These are phyloP conservation scores for Pectinophora gossypiella DNA, from an alignment of 1,140 invertebrate species.

Conservation along the genomic window DNA sequence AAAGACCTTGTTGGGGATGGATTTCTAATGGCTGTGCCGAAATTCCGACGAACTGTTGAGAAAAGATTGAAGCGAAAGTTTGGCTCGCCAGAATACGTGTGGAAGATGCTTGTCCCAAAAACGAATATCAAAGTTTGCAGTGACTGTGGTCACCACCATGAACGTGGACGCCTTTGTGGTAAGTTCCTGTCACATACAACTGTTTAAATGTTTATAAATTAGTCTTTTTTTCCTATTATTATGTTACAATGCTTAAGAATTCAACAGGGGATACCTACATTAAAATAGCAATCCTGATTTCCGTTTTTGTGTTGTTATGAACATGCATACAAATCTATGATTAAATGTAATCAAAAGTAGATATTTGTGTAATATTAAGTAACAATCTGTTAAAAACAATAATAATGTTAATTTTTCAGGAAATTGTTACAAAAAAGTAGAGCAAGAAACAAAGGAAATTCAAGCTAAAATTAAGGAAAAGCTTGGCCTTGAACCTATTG, in stretches of 20 bases:
- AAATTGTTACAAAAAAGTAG: constrained; percentile 88
- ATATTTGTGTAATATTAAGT: too few relatives aligned
- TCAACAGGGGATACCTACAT: too few relatives aligned
- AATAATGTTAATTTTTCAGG: constrained; percentile 61
- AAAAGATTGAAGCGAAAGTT: constrained; percentile 83
- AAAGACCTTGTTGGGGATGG: constrained; percentile 82
- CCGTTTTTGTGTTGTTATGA: too few relatives aligned
- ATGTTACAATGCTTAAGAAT: too few relatives aligned
- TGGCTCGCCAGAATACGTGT: constrained; percentile 78
- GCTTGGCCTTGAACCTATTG: constrained; percentile 82
- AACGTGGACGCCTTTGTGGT: constrained; percentile 85
- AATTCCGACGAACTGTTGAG: constrained; percentile 84
- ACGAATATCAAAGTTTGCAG: constrained; percentile 85
- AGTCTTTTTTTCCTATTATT: too few relatives aligned
- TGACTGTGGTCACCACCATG: constrained; percentile 88
- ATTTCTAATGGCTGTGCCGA: constrained; percentile 90
- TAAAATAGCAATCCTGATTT: too few relatives aligned
- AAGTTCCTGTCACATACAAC: constrained; percentile 16
- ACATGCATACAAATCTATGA: too few relatives aligned
- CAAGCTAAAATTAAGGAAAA: constrained; percentile 83
- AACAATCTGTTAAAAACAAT: too few relatives aligned
- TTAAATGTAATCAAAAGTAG: too few relatives aligned
- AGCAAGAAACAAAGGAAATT: constrained; percentile 86
- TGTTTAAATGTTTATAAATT: too few relatives aligned
- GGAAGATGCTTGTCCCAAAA: constrained; percentile 83